Evolutionary conservation across 2,888 invertebrate species (phyloP), one percentile per base, ranked within the genome.

Genomic region (Caenorhabditis plicata): DNA sequence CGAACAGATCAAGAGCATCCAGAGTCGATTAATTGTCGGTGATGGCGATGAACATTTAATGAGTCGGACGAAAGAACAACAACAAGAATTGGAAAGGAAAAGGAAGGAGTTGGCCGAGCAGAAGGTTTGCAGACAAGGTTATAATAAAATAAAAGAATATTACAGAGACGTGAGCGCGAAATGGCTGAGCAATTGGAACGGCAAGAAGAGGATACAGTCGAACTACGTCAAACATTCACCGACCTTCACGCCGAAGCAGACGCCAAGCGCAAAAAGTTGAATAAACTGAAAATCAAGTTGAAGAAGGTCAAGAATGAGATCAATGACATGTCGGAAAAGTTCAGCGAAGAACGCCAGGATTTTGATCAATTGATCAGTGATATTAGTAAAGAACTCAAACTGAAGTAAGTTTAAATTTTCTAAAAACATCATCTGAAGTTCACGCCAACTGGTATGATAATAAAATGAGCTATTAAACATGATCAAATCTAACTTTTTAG

Each of bases 191-290:
- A 89, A 80, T 85, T 98, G 46, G 94, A 96, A 79, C 85, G 90
- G 74, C 91, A 95, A 82, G 95, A 98, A 81, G 91, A 95, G 81
- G 90, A 89, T 15, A 90, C 92, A 13, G 85, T 89, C 42, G 93
- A 91, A 78, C 88, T 96, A 49, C 88, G 90, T 52, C 91, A 90
- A 79, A 94, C 92, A 0, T 95, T 91, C 80, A 87, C 90, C 8
- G 90, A 89, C 44, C 84, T 98, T 51, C 92, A 94, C 81, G 94
- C 94, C 81, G 95, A 96, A 83, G 93, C 96, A 2, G 96, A 98
- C 81, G 88, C 91, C 52, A 98, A 96, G 83, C 90, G 93, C 22
- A 90, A 89, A 76, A 92, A 94, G 82, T 83, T 95, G 48, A 91
- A 92, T 80, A 91, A 93, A 54, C 73, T 95, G 79, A 89, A 91